Conservation (phyloP, 2,113 vertebrate species). For the Cephalopterus ornatus region DNA sequence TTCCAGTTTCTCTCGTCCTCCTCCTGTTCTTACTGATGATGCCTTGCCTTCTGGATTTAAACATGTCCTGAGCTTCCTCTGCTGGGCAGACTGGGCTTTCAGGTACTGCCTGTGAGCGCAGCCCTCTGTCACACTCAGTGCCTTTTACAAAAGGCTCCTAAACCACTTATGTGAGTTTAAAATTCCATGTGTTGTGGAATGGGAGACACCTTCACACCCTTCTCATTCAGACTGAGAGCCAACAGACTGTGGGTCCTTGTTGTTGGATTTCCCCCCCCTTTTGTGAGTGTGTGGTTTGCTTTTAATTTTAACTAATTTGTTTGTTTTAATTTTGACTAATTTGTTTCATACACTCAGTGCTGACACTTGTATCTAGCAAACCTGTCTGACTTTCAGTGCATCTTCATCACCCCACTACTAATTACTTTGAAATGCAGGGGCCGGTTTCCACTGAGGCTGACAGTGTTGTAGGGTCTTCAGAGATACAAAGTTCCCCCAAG, state of each 20-base stretch:
- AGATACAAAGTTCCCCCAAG: background rate
- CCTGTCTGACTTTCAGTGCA: too few species aligned
- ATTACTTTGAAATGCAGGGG: background rate
- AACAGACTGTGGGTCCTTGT: background rate
- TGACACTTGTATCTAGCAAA: background rate
- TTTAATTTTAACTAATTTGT: background rate
- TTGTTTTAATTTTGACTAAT: background rate
- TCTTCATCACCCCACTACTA: background rate
- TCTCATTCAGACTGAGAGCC: background rate
- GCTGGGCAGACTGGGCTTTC: background rate
- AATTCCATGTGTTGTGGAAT: background rate
- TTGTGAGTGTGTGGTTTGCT: background rate
- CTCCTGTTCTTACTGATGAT: accelerated
- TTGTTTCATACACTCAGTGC: background rate
- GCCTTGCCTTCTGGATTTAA: background rate
- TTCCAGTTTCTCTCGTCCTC: background rate
- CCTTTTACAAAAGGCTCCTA: background rate
- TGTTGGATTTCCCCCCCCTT: background rate
- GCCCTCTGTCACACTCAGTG: background rate
- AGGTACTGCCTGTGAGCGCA: background rate
- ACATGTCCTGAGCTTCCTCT: background rate
- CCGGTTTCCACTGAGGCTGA: background rate
- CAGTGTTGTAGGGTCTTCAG: background rate
- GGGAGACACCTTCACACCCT: background rate
- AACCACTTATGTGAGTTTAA: background rate